Base-by-base conservation (phyloP, 2,797 vertebrate genomes). In the Sebastes itinus region DNA sequence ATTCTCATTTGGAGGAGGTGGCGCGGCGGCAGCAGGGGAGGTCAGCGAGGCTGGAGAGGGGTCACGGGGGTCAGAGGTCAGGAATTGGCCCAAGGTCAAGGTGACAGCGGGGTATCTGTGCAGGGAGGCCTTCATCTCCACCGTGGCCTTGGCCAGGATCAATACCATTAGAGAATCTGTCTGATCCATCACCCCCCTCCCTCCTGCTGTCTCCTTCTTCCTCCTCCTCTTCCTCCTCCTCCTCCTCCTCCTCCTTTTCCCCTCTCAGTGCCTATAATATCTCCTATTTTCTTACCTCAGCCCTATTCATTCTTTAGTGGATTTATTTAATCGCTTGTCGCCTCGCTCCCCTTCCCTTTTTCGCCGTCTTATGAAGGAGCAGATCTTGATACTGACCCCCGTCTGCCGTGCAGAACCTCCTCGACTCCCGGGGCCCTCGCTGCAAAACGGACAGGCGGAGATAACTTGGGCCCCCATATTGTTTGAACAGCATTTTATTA, bases 31-130 rank as follows among this genome's bases (percentile, higher is more conserved):
- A 14, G 35, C 33, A 35, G 83, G 23, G 27, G 56, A 82, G 92
- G 91, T 91, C 80, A 84, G 35, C 10, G 6, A 65, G 90, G 95
- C 92, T 93, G 84, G 67, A 55, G 56, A 30, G 80, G 33, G 80
- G 87, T 91, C 80, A 81, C 9, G 18, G 78, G 25, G 90, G 89
- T 87, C 82, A 86, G 30, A 78, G 85, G 94, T 92, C 94, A 90
- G 91, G 93, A 81, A 92, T 94, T 94, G 95, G 96, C 94, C 93
- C 96, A 97, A 96, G 97, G 97, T 97, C 97, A 99, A 98, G 97
- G 97, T 97, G 96, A 96, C 91, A 94, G 96, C 91, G 89, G 92
- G 88, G 89, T 90, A 80, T 93, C 95, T 93, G 94, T n/a, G 63
- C 92, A 91, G 94, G 91, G 88, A 91, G 92, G 94, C 94, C 92